A percentile compares a stretch with the other conserved stretches of the same genome.
Conservation (phyloP, 2,113 vertebrate species). For the Malurus melanocephalus region DNA sequence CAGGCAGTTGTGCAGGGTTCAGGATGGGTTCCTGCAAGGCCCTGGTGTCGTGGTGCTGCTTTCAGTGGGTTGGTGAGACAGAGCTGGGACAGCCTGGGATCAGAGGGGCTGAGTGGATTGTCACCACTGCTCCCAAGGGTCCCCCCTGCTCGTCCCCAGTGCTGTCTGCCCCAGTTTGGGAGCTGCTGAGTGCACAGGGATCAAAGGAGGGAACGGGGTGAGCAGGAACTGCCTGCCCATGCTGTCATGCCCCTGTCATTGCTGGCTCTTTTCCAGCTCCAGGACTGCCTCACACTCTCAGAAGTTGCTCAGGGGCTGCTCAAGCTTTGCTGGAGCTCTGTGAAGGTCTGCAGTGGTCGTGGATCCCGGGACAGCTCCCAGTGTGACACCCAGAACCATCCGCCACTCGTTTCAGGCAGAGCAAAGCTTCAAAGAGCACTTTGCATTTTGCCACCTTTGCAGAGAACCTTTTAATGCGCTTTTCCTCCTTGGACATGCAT, state of each 20-base stretch:
- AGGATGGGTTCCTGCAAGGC: not conserved
- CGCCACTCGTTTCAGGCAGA: not conserved
- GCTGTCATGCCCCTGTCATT: not conserved
- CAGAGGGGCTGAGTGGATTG: not conserved
- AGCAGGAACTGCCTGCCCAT: not conserved
- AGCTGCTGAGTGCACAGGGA: not conserved
- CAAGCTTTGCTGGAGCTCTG: not conserved
- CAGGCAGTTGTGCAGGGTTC: not conserved
- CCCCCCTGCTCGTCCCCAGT: not conserved
- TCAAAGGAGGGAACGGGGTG: not conserved
- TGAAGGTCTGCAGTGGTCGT: fast-evolving
- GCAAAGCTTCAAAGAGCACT: not conserved
- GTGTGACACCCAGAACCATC: fast-evolving
- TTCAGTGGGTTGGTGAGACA: not conserved
- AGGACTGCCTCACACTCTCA: not conserved
- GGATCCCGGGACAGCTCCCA: fast-evolving
- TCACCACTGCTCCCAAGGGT: not conserved
- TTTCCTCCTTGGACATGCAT: not conserved
- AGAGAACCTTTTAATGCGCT: not conserved
- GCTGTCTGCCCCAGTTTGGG: not conserved
- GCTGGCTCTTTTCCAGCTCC: not conserved
- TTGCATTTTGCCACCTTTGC: not conserved
- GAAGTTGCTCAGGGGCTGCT: not conserved
- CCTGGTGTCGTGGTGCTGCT: not conserved
- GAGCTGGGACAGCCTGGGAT: not conserved